Evolutionary conservation across 2,888 invertebrate genomes (phyloP).

Genomic region (Scaptomyza reducta): DNA sequence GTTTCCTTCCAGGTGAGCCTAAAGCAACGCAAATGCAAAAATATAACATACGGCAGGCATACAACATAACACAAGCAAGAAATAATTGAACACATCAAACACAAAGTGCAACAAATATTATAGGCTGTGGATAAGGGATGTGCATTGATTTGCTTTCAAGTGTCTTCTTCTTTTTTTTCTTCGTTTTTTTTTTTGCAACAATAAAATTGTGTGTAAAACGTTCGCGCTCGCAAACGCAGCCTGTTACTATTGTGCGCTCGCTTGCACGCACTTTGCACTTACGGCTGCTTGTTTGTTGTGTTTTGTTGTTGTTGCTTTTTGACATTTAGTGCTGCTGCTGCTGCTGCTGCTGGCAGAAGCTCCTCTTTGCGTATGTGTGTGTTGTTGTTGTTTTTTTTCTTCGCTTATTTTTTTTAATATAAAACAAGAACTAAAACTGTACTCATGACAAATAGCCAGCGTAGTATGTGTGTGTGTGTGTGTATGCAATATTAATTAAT

Average conservation of each 20-base stretch:
- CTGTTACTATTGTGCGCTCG: slow-evolving; percentile 62
- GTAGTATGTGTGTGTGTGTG: background rate
- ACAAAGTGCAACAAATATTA: slow-evolving; percentile 55
- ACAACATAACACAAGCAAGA: slow-evolving; percentile 2
- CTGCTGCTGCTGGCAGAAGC: slow-evolving; percentile 18
- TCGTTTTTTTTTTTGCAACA: slow-evolving; percentile 39
- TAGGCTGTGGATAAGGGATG: slow-evolving; percentile 12
- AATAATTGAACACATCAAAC: background rate
- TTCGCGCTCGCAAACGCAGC: slow-evolving; percentile 45
- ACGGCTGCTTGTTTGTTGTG: slow-evolving; percentile 66
- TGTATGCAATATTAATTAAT: slow-evolving; percentile 2
- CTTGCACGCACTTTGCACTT: slow-evolving; percentile 53
- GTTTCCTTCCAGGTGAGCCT: slow-evolving; percentile 66
- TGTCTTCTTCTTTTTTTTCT: slow-evolving; percentile 2
- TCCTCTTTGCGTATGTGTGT: slow-evolving; percentile 25
- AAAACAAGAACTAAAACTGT: slow-evolving; percentile 2
- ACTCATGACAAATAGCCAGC: background rate
- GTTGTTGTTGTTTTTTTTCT: slow-evolving; percentile 7
- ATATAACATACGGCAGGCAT: background rate
- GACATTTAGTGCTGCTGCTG: slow-evolving; percentile 58
- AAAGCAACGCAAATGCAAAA: slow-evolving; percentile 11
- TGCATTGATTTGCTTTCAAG: slow-evolving; percentile 50
- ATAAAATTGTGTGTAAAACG: slow-evolving; percentile 55
- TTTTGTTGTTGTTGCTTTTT: slow-evolving; percentile 71
- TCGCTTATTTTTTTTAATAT: slow-evolving; percentile 1